These are phyloP conservation scores for Nephila pilipes DNA, from an alignment of 1,140 invertebrate genomes.

Conservation along the genomic window DNA sequence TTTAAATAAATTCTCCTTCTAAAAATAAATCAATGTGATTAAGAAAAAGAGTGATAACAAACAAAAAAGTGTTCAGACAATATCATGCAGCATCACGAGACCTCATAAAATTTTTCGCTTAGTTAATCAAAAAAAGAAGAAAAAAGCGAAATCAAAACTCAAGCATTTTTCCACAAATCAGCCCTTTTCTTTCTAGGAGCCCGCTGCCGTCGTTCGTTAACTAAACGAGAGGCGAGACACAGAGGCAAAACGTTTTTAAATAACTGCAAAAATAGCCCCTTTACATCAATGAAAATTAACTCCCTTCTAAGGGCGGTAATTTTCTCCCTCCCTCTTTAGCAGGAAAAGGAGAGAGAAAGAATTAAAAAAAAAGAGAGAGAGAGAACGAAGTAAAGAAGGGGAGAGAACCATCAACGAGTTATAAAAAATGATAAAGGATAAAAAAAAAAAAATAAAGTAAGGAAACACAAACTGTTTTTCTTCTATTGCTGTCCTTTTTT, in stretches of 20 bases:
- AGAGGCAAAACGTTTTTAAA: conserved; percentile 67
- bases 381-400: neutral
- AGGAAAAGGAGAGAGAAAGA: conserved; percentile 34
- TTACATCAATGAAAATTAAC: conserved; percentile 75
- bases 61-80: neutral
- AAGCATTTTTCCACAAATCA: neutral
- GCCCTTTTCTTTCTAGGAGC: neutral
- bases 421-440: conserved; percentile 29
- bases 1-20: too few species aligned
- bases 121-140: neutral
- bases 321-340: conserved; percentile 63
- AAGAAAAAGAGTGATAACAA: neutral
- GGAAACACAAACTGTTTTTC: conserved; percentile 71
- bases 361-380: conserved; percentile 46
- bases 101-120: neutral
- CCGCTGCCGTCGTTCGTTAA: neutral
- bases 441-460: conserved; percentile 59
- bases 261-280: conserved; percentile 61
- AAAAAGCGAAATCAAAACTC: neutral
- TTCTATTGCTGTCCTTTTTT: conserved; percentile 49
- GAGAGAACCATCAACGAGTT: conserved; percentile 62
- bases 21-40: neutral
- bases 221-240: conserved; percentile 29
- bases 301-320: conserved; percentile 19
- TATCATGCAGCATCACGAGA: neutral